Conservation (phyloP, 2,888 invertebrate genomes). For the Perizoma affinitatum region DNA sequence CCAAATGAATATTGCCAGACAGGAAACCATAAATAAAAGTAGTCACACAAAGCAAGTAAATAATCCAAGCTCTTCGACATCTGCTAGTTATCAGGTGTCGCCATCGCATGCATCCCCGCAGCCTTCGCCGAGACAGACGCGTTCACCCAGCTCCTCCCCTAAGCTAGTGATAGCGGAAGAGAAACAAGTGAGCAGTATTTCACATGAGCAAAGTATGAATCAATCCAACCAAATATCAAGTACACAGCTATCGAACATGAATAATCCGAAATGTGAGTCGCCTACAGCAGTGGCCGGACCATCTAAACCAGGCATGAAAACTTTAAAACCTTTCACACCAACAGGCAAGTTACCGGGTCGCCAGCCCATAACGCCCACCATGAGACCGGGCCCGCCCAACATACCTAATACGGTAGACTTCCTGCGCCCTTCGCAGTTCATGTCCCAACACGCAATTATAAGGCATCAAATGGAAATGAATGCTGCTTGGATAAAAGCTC, state of each 20-base stretch:
- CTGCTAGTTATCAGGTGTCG: conserved; percentile 58
- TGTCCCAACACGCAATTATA: conserved; percentile 60
- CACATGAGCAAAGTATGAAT: conserved; percentile 61
- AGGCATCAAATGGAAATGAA: conserved; percentile 75
- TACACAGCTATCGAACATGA: conserved; percentile 65
- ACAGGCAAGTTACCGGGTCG: conserved; percentile 61
- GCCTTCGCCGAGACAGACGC: conserved; percentile 74
- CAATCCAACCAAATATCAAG: conserved; percentile 76
- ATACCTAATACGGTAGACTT: conserved; percentile 62
- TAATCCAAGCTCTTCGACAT: conserved; percentile 52
- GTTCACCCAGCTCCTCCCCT: conserved; percentile 81
- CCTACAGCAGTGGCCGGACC: conserved; percentile 64
- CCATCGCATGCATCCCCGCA: conserved; percentile 59
- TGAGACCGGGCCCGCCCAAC: conserved; percentile 54
- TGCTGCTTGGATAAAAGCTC: conserved; percentile 70
- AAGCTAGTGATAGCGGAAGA: conserved; percentile 81
- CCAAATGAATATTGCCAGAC: conserved; percentile 54
- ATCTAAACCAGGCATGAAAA: conserved; percentile 64
- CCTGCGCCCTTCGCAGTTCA: conserved; percentile 55
- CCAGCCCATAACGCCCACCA: conserved; percentile 59
- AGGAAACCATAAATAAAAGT: conserved; percentile 58
- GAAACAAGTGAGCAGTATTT: conserved; percentile 62
- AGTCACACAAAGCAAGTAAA: conserved; percentile 55
- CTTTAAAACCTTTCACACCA: conserved; percentile 59
- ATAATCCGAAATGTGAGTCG: conserved; percentile 59